Conservation (phyloP, 1,140 invertebrate genomes). For the Mesaphorura yosii region DNA sequence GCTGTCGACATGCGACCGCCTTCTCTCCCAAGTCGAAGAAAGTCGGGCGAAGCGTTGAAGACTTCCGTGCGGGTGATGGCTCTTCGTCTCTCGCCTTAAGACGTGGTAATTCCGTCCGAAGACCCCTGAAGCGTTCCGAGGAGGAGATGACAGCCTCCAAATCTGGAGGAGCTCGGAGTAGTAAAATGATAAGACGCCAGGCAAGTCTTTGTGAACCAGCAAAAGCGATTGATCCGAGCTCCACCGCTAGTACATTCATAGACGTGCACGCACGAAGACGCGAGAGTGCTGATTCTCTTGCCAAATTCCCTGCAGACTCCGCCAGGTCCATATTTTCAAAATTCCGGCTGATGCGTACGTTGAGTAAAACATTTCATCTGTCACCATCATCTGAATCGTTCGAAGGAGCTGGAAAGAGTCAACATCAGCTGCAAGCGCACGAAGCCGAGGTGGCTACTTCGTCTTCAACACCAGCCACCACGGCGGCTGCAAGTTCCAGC, state of each 20-base stretch:
- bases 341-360: slow-evolving; percentile 23
- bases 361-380: slow-evolving; percentile 10
- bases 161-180: too few species aligned
- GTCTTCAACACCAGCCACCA: not conserved
- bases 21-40: not conserved
- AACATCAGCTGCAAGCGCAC: not conserved
- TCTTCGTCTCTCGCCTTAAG: too few species aligned
- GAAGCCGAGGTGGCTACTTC: not conserved
- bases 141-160: too few species aligned
- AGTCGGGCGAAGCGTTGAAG: slow-evolving; percentile 18
- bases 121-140: too few species aligned
- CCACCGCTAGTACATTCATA: not conserved
- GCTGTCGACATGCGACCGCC: not conserved
- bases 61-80: slow-evolving; percentile 20
- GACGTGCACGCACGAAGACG: slow-evolving; percentile 1
- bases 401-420: not conserved
- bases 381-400: not conserved
- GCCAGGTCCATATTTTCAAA: slow-evolving; percentile 23
- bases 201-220: slow-evolving; percentile 20
- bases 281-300: slow-evolving; percentile 22
- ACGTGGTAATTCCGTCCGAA: too few species aligned
- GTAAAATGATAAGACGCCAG: slow-evolving; percentile 22
- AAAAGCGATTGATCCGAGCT: too few species aligned
- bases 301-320: slow-evolving; percentile 5
- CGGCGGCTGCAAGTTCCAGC: not conserved